Evolutionary conservation across 2,113 vertebrate species (phyloP).

Genomic region (Aptenodytes patagonicus): DNA sequence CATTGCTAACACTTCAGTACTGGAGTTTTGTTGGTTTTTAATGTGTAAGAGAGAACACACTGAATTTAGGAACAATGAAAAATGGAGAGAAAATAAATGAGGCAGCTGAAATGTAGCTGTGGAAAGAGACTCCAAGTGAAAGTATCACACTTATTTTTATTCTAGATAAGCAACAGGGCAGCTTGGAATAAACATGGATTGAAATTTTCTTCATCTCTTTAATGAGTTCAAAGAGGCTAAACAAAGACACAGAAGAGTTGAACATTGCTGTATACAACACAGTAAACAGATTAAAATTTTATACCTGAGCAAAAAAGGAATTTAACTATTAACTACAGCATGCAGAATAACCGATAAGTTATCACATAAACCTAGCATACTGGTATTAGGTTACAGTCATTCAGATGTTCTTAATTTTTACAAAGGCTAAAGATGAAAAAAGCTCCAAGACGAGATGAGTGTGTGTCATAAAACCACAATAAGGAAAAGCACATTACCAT

Average conservation of each 20-base stretch:
- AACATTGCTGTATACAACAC: slow-evolving; percentile 22
- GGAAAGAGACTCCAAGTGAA: slow-evolving; percentile 1
- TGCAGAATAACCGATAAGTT: slow-evolving; percentile 40
- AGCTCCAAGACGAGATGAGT: not conserved
- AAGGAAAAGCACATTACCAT: slow-evolving; percentile 30
- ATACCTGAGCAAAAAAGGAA: slow-evolving; percentile 45
- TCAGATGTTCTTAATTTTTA: slow-evolving; percentile 29
- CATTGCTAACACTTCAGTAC: not conserved
- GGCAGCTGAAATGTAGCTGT: not conserved
- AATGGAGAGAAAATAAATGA: not conserved
- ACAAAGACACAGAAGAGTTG: slow-evolving; percentile 43
- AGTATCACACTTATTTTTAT: slow-evolving; percentile 16
- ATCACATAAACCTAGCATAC: slow-evolving; percentile 18
- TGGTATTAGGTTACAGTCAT: slow-evolving; percentile 22
- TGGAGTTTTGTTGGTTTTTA: not conserved
- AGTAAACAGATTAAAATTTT: slow-evolving; percentile 53
- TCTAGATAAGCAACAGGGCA: slow-evolving; percentile 1
- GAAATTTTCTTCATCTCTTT: slow-evolving; percentile 35
- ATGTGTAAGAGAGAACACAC: not conserved
- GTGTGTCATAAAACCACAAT: slow-evolving; percentile 26
- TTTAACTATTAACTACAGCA: slow-evolving; percentile 54
- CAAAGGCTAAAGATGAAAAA: slow-evolving; percentile 32
- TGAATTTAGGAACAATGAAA: not conserved
- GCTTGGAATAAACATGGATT: slow-evolving; percentile 27
- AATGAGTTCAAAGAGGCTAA: slow-evolving; percentile 34